Percentiles rank a stretch among this genome's conserved stretches.
These are phyloP conservation scores for Sphaerodactylus townsendi DNA, from an alignment of 2,113 vertebrate genomes.

Conservation along the genomic window DNA sequence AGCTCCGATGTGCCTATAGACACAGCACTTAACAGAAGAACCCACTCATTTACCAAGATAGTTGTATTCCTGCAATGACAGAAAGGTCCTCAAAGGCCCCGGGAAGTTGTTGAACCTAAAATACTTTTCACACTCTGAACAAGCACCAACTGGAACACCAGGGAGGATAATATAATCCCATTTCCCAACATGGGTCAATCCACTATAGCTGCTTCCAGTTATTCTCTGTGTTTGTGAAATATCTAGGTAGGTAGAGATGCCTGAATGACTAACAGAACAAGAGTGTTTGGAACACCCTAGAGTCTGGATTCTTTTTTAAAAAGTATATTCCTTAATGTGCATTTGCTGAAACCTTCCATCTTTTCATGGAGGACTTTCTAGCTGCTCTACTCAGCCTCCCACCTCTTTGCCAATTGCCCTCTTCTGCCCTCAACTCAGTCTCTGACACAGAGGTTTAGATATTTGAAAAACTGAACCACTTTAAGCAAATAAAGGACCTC, in stretches of 20 bases:
- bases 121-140: background rate
- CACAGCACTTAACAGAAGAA: background rate
- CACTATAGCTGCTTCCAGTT: background rate
- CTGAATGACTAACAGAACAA: background rate
- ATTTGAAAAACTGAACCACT: background rate
- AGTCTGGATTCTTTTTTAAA: background rate
- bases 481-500: background rate
- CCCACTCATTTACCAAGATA: background rate
- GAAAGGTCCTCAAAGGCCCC: too few relatives aligned
- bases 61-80: too few relatives aligned
- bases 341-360: background rate
- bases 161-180: background rate
- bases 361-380: background rate
- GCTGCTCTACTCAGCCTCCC: background rate
- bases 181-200: background rate
- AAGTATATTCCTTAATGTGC: background rate
- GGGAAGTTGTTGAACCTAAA: background rate
- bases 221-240: background rate
- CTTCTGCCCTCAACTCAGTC: background rate
- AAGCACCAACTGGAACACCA: background rate
- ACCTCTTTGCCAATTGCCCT: background rate
- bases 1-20: too few relatives aligned
- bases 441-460: background rate
- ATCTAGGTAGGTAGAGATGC: background rate
- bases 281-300: background rate